phyloP scores from a whole-genome alignment of 37 sponge, comb jelly and placozoan species.

The Agelas oroides region DNA sequence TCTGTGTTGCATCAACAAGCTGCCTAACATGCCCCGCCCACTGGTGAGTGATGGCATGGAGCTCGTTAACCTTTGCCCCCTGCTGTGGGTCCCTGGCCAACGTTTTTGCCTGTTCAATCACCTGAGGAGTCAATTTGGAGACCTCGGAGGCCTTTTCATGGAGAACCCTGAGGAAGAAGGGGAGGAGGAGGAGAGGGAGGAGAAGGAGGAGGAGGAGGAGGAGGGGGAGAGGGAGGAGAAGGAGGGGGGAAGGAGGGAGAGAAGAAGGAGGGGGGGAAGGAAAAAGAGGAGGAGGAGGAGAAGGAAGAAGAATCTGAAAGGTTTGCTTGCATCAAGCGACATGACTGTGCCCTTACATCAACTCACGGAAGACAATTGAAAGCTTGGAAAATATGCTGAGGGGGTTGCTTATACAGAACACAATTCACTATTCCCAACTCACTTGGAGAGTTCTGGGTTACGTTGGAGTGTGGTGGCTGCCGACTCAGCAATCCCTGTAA shows the following conservation, averaged over 20 bases:
- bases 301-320: too few relatives aligned
- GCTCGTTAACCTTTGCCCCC: slow-evolving; percentile 17
- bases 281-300: too few relatives aligned
- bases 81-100: neutral
- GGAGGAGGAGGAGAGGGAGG: neutral
- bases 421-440: neutral
- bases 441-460: slow-evolving; percentile 41
- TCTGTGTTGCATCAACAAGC: slow-evolving; percentile 63
- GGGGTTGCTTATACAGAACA: too few relatives aligned
- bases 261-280: too few relatives aligned
- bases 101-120: slow-evolving; percentile 56
- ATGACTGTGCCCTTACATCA: too few relatives aligned
- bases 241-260: too few relatives aligned
- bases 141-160: slow-evolving; percentile 54
- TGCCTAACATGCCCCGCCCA: slow-evolving; percentile 66
- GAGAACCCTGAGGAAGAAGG: slow-evolving; percentile 27
- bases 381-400: too few relatives aligned
- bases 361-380: too few relatives aligned
- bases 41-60: slow-evolving; percentile 32
- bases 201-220: neutral
- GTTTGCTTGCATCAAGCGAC: too few relatives aligned
- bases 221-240: neutral
- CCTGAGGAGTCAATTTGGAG: slow-evolving; percentile 44
- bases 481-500: slow-evolving; percentile 39
- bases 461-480: slow-evolving; percentile 24